Conservation (phyloP, 1,140 invertebrate species). For the Apocrypta bakeri region DNA sequence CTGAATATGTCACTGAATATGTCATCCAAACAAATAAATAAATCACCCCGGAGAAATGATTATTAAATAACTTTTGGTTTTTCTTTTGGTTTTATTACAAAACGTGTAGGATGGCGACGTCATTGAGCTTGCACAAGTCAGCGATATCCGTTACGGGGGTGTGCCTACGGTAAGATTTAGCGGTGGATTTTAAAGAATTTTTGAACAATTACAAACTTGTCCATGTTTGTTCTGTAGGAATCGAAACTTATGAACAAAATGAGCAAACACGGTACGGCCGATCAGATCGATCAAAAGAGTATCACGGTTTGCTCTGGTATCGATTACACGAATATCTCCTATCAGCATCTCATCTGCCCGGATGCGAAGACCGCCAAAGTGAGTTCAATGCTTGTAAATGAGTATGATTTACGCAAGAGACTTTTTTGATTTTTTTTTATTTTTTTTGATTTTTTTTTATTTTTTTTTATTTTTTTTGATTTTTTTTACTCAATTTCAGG, state of each 20-base stretch:
- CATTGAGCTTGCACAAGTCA: constrained; percentile 96
- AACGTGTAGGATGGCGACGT: constrained; percentile 98
- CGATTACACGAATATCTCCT: constrained; percentile 98
- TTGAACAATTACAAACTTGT: no score
- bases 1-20: no score
- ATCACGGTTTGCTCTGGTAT: constrained; percentile 97
- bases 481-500: constrained; percentile 74
- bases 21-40: no score
- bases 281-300: constrained; percentile 92
- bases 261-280: constrained; percentile 82
- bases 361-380: constrained; percentile 95
- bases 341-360: constrained; percentile 94
- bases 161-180: constrained; percentile 87
- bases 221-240: constrained; percentile 85
- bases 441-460: no score
- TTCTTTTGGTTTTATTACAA: not conserved
- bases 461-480: constrained; percentile 11
- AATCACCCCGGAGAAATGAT: no score
- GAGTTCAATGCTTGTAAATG: constrained; percentile 46
- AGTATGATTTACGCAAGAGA: no score
- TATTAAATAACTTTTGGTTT: not conserved
- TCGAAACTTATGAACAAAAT: constrained; percentile 87
- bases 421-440: no score
- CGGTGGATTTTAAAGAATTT: no score
- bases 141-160: constrained; percentile 93